Percentiles rank a stretch among this genome's conserved stretches.
phyloP scores from a whole-genome alignment of 2,888 invertebrate species.

The Hymenopus coronatus region DNA sequence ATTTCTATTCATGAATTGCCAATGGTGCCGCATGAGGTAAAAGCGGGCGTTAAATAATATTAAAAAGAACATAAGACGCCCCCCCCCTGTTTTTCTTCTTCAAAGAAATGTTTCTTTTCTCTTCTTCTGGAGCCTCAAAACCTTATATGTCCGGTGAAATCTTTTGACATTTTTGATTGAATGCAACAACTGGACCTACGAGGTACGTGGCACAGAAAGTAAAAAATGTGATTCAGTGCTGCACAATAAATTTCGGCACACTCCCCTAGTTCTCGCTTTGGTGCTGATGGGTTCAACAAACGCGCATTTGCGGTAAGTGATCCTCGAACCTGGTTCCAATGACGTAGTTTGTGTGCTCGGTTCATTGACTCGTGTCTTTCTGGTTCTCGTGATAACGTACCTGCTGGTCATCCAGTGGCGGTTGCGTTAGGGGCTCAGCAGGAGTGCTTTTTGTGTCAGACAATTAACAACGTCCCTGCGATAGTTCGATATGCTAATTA shows the following conservation, averaged over 20 bases:
- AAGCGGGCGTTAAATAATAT: no score
- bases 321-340: background rate
- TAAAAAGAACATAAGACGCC: no score
- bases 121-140: no score
- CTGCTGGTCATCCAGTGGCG: background rate
- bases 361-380: slow-evolving; percentile 2
- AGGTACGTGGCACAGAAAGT: no score
- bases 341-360: background rate
- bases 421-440: background rate
- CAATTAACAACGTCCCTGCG: background rate
- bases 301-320: background rate
- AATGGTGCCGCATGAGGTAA: no score
- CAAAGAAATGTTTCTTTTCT: no score
- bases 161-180: no score
- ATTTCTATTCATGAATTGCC: no score
- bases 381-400: background rate
- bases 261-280: background rate
- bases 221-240: no score
- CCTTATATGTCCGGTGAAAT: no score
- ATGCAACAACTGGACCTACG: no score
- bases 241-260: background rate
- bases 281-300: background rate
- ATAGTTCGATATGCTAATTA: background rate
- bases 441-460: background rate
- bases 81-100: no score